Base-by-base conservation (phyloP, 2,113 vertebrate genomes). In the Neofelis nebulosa region DNA sequence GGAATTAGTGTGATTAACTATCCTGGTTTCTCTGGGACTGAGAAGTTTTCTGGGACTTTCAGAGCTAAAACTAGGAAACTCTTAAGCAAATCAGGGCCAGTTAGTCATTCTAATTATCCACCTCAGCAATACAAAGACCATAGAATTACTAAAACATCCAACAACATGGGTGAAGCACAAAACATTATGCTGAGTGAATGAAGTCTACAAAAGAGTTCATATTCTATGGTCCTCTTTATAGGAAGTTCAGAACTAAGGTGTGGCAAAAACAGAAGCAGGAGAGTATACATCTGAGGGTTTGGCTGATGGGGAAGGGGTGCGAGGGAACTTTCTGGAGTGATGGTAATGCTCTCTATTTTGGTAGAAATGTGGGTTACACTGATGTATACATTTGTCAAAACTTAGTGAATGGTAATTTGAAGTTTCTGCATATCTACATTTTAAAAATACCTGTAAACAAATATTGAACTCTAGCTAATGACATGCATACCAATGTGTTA, bases 21-120 rank as follows among this genome's bases (percentile, higher is more conserved):
- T 71, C 36, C 52, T n/a, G 13, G 36, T 94, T 96, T 95, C 57
- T 50, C 50, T 41, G 4, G 1, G 6, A 84, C 66, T 69, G 25
- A 90, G 63, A 69, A 84, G 12, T 95, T 93, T 95, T 88, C 10
- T 33, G 65, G 33, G 31, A n/a, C 88, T 91, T 91, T 29, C 50
- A 90, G 74, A 80, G 31, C 55, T 96, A 81, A 96, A 68, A 84
- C 21, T 66, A 68, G 12, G 13, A 55, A 80, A 80, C 33, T 78
- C 52, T 68, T 36, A 38, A 91, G 66, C 71, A 83, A 96, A 50
- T 27, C 12, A 69, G 81, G 19, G 71, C 69, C n/a, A 71, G 18
- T 45, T 92, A 55, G 38, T 94, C 83, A 96, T 48, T 29, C n/a
- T 87, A 81, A 71, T 84, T 78, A 63, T 92, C 31, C 21, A 92